These are phyloP conservation scores for Neuroterus valhalla DNA, from an alignment of 1,140 invertebrate genomes.

Conservation along the genomic window DNA sequence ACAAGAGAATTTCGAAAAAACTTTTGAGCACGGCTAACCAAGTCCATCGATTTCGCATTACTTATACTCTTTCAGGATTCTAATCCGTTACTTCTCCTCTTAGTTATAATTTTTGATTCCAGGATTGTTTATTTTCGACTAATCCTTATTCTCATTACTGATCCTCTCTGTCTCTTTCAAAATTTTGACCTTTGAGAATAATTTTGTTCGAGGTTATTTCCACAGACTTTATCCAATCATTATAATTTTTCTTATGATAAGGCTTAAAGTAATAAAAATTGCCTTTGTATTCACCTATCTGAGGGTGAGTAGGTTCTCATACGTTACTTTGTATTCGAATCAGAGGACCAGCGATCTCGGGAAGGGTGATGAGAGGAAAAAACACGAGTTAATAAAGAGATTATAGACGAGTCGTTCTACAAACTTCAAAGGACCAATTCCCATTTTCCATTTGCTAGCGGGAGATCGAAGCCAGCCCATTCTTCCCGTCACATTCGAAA, in stretches of 20 bases:
- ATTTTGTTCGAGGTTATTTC: too few species aligned
- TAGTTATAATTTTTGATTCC: too few species aligned
- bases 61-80: too few species aligned
- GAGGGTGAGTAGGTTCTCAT: slow-evolving; percentile 41
- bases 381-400: slow-evolving; percentile 67
- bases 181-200: too few species aligned
- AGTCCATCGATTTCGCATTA: too few species aligned
- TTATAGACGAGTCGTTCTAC: slow-evolving; percentile 63
- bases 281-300: slow-evolving; percentile 7
- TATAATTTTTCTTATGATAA: slow-evolving; percentile 1
- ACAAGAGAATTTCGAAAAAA: too few species aligned
- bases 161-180: too few species aligned
- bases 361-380: slow-evolving; percentile 40
- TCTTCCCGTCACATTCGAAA: slow-evolving; percentile 45
- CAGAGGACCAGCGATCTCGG: slow-evolving; percentile 5
- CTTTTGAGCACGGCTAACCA: too few species aligned
- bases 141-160: too few species aligned
- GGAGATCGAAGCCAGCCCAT: slow-evolving; percentile 53
- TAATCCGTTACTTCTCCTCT: too few species aligned
- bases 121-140: too few species aligned
- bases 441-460: slow-evolving; percentile 69
- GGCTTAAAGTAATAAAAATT: not conserved
- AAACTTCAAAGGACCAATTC: slow-evolving; percentile 72
- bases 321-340: slow-evolving; percentile 13
- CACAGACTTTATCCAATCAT: too few species aligned